Evolutionary conservation across 1,140 invertebrate species (phyloP), one percentile per base, ranked within the genome.

Genomic region (Hylaeus anthracinus): DNA sequence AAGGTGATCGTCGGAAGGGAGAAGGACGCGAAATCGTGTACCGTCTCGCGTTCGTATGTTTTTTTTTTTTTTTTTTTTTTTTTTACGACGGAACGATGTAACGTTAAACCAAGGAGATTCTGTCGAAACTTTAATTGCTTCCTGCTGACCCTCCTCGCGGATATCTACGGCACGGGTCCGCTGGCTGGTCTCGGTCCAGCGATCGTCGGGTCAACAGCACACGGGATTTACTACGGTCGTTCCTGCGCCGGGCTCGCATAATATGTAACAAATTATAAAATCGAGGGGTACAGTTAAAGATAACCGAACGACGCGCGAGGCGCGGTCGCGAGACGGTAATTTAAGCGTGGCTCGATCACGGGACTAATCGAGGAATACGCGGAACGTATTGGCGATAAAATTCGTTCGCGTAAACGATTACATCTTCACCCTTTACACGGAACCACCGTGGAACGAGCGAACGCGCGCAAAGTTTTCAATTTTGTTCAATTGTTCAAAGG

Each of bases 151-250:
- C 85, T 72, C 15, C 58, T 53, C 45, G 67, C 55, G 56, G 72
- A 84, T 77, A 86, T 84, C 79, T 87, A 55, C 58, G 53, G 51
- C 26, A 41, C 76, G 66, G 63, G 65, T 51, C 60, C 39, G 86
- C 61, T 37, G 53, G 48, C 81, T 81, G 87, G 91, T 92, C 85
- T 90, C 91, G 91, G 90, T 92, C 91, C 90, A 93, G 88, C 83
- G 91, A 91, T 82, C 87, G 70, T 71, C 76, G 83, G 90, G 91
- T 93, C 92, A 92, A 93, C 91, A 93, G 92, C 91, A 92, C 90
- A 87, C 85, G 83, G 81, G 83, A 92, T 91, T 91, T 88, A 91
- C 88, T 82, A 81, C 87, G 76, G 72, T 75, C 78, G 76, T 75
- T 82, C 26, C 64, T 69, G n/a, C 83, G 63, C 73, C 51, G 75